Evolutionary conservation across 2,797 vertebrate genomes (phyloP), one percentile per base, ranked within the genome.

Genomic region (Hoplostethus atlanticus): DNA sequence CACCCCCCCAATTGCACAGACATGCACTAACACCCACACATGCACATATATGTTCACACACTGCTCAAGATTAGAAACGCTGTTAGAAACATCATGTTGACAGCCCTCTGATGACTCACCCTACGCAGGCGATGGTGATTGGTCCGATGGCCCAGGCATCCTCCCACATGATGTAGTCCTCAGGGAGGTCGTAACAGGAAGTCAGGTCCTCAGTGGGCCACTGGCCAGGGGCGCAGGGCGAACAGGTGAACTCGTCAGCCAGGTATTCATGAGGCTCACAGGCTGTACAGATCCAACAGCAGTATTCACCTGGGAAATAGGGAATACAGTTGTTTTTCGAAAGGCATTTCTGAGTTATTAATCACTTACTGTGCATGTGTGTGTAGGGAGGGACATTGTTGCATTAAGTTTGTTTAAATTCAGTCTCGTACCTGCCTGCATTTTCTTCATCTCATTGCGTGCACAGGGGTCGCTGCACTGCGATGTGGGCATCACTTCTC

Each of bases 271-370:
- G 96, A 61, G 95, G 87, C 88, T 99, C 98, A 5, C 98, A 99
- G n/a, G 98, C 95, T 36, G 98, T 99, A 50, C 98, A 99, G 85
- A 99, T 99, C 98, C 98, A 99, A 88, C 98, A 99, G 91, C 98
- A 99, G 84, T 98, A 98, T 11, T 99, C 98, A 38, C 93, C 93
- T 94, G 79, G 77, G 78, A 84, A 68, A 81, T 63, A 21, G 74
- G 57, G 36, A 63, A 77, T 34, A 74, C 6, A 69, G 51, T 73
- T 54, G 51, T 58, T 74, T 75, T 68, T 76, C 56, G 69, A 87
- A 84, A 71, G 63, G 53, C 38, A 30, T 46, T 21, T 21, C 21
- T 21, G 21, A 21, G 21, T 21, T 21, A 21, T 1, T 21, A 21
- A 21, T 21, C 21, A 21, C 21, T 21, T 21, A 21, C 21, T 21